A percentile compares a stretch with the other conserved stretches of the same genome.
These are phyloP conservation scores for Tachina fera DNA, from an alignment of 2,888 invertebrate genomes.

Conservation along the genomic window DNA sequence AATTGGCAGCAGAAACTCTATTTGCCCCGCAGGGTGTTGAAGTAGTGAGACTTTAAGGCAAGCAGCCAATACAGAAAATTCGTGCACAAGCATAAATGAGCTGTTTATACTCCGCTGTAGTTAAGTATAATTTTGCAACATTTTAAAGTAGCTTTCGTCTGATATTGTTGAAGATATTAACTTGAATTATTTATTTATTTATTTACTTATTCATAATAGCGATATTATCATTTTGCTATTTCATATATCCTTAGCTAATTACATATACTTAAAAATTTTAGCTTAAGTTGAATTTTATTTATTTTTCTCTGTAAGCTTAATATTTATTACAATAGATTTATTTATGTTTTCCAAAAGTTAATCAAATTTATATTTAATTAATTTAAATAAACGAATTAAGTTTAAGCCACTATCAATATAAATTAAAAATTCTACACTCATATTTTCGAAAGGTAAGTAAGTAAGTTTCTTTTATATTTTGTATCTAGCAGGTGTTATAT, in stretches of 20 bases:
- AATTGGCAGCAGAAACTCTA: conserved; percentile 82
- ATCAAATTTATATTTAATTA: not conserved
- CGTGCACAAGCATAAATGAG: conserved; percentile 26
- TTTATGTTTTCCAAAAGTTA: conserved; percentile 4
- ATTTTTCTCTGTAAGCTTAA: conserved; percentile 55
- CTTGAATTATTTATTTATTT: not conserved
- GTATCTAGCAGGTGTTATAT: no score
- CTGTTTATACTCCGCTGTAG: conserved; percentile 32
- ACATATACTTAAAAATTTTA: conserved; percentile 19
- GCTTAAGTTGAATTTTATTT: conserved; percentile 54
- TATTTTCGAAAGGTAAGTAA: no score
- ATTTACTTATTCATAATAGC: not conserved
- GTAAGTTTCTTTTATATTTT: no score
- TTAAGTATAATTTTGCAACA: not conserved
- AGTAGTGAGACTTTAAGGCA: conserved; percentile 79
- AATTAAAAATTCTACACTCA: no score
- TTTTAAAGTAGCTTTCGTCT: not conserved
- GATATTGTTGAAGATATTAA: not conserved
- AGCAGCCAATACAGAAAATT: conserved; percentile 18
- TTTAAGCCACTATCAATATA: not conserved
- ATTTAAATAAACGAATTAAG: not conserved
- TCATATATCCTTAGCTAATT: conserved; percentile 22
- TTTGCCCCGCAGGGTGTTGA: conserved; percentile 81
- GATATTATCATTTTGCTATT: not conserved
- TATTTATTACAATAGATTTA: conserved; percentile 49